These are phyloP conservation scores for Oriolus oriolus DNA, from an alignment of 2,113 vertebrate genomes.

Conservation along the genomic window DNA sequence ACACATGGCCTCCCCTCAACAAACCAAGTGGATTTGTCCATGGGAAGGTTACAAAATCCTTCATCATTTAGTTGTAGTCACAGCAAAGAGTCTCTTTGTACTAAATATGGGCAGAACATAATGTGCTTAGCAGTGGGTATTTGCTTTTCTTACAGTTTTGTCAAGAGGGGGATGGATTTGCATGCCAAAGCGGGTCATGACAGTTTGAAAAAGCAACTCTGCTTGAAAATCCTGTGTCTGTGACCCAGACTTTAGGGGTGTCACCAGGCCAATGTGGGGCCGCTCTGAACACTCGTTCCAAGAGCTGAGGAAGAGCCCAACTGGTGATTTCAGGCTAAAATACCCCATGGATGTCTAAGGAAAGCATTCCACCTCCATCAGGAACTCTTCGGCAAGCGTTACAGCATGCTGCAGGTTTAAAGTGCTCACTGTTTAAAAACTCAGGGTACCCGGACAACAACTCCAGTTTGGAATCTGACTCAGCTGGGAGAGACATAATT, in stretches of 20 bases:
- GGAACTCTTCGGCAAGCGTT: too few relatives aligned
- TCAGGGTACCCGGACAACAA: background rate
- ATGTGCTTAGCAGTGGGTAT: background rate
- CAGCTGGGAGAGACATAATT: background rate
- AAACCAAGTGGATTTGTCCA: constrained; percentile 6
- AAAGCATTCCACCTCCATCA: background rate
- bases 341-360: background rate
- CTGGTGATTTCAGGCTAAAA: background rate
- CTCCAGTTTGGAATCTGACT: background rate
- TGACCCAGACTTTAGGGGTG: background rate
- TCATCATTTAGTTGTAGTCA: background rate
- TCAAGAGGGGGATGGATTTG: background rate
- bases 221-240: background rate
- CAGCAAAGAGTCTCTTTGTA: constrained; percentile 9
- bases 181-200: background rate
- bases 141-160: constrained; percentile 2
- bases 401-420: background rate
- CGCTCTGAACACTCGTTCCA: fast-evolving
- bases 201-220: background rate
- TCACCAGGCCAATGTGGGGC: background rate
- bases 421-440: background rate
- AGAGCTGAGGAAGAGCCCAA: background rate
- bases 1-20: constrained; percentile 56
- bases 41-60: background rate
- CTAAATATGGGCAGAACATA: background rate